Base-by-base conservation (phyloP, 1,140 invertebrate genomes). In the Hylyphantes graminicola region DNA sequence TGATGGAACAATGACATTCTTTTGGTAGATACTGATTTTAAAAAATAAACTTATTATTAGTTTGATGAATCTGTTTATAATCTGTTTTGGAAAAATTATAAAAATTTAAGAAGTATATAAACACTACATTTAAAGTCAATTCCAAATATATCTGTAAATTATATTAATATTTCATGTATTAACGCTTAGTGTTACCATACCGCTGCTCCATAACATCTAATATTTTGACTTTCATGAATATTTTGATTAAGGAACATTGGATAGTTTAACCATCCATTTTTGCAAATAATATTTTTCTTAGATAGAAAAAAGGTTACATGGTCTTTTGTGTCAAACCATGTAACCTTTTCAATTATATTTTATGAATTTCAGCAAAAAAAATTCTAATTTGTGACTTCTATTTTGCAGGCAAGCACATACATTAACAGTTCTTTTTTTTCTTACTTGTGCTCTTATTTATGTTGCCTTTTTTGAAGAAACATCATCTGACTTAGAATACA, bases 1-100 rank as follows among this genome's bases (percentile, higher is more conserved):
- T 89, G 91, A 92, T 90, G 91, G 91, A 64, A 92, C 91, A 19
- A 89, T 91, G 88, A 90, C 91, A 7, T 92, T 90, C 86, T 92
- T 92, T 86, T 92, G 91, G 91, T 92, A 86, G 88, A 86, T 12
- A 51, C 64, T 15, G 8, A 8, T 81, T 55, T 12, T 35, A 72
- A 9, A n/a, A 74, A 65, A 15, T 35, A 48, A n/a, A 12, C 5
- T 13, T 59, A 9, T 13, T 59, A 13, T 59, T 59, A n/a, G 57
- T 59, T 12, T 59, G 3, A n/a, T n/a, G 57, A 59, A 59, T 6
- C n/a, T 57, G 0, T 57, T 57, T 57, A 11, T 57, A 11, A 11
- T 57, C 15, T 11, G 15, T 57, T 57, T 57, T 57, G 10, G 55
- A 57, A 57, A 57, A 57, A 11, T 57, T 13, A 21, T 74, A 65